Conservation (phyloP, 2,888 invertebrate genomes). For the Xestobium rufovillosum region DNA sequence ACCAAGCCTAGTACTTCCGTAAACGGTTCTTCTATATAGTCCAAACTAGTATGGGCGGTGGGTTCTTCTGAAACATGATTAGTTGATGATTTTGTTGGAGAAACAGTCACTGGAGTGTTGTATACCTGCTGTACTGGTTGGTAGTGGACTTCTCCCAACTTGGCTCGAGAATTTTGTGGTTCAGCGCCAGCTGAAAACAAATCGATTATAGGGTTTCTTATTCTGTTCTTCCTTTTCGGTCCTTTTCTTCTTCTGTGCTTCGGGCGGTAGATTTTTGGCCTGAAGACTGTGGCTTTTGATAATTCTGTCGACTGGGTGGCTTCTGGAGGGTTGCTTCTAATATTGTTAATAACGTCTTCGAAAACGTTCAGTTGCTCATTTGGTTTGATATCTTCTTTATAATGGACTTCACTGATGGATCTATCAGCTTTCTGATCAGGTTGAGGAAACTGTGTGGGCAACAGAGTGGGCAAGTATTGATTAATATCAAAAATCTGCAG, state of each 20-base stretch:
- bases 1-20: slow-evolving; percentile 27
- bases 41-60: slow-evolving; percentile 5
- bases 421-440: not conserved
- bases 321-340: slow-evolving; percentile 34
- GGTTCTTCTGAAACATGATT: slow-evolving; percentile 1
- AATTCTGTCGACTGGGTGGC: slow-evolving; percentile 13
- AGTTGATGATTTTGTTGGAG: no score
- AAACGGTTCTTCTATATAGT: slow-evolving; percentile 18
- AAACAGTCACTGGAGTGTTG: no score
- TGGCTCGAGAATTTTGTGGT: not conserved
- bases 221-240: not conserved
- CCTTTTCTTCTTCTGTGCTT: not conserved
- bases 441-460: slow-evolving; percentile 8
- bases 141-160: not conserved
- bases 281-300: not conserved
- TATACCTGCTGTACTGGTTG: no score
- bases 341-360: slow-evolving; percentile 46
- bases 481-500: slow-evolving; percentile 21
- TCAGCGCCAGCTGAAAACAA: not conserved
- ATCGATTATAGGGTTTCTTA: not conserved
- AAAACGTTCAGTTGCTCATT: slow-evolving; percentile 44
- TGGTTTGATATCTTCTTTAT: slow-evolving; percentile 40
- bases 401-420: slow-evolving; percentile 36
- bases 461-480: slow-evolving; percentile 11
- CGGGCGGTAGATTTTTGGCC: not conserved